Conservation (phyloP, 2,113 vertebrate genomes). For the Sceloporus tristichus region DNA sequence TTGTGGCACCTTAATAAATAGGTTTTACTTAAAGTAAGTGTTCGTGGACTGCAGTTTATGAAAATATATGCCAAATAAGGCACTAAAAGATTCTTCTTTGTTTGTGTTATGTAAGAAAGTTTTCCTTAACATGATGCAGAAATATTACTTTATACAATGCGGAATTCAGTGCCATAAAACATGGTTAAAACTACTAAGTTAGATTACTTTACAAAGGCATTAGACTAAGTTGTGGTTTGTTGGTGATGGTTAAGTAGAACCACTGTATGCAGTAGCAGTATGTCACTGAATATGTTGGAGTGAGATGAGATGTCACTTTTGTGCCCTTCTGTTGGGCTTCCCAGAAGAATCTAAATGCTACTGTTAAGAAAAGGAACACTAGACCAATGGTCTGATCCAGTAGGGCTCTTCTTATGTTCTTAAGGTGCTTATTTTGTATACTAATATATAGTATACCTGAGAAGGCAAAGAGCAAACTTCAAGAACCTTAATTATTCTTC, state of each 20-base stretch:
- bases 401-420: not conserved
- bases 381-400: not conserved
- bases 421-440: not conserved
- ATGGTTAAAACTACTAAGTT: not conserved
- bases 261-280: not conserved
- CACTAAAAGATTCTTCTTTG: too few relatives aligned
- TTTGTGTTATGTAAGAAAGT: too few relatives aligned
- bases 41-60: not conserved
- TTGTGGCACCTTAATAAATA: not conserved
- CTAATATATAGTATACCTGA: not conserved
- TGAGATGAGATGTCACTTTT: not conserved
- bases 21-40: not conserved
- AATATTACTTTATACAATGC: too few relatives aligned
- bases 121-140: too few relatives aligned
- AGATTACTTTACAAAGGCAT: not conserved
- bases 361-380: not conserved
- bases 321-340: not conserved
- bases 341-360: not conserved
- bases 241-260: not conserved
- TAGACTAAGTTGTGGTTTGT: not conserved
- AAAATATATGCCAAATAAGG: too few relatives aligned
- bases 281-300: not conserved
- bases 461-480: not conserved
- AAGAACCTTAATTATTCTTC: not conserved
- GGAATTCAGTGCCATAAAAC: not conserved